Conservation (phyloP, 2,888 invertebrate genomes). For the Cantharis flavilabris region DNA sequence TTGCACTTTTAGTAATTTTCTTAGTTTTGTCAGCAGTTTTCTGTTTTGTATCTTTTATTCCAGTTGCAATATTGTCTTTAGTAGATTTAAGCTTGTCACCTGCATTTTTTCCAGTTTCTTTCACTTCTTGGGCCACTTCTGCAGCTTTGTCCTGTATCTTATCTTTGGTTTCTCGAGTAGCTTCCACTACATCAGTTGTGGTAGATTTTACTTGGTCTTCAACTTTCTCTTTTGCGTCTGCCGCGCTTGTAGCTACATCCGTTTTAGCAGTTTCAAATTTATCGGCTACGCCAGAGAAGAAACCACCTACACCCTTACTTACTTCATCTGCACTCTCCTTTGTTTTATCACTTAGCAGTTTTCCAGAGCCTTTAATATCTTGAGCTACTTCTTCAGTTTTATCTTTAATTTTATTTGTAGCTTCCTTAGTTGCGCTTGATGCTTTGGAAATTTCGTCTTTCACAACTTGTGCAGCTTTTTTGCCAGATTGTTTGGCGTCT, state of each 20-base stretch:
- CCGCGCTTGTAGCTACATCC: neutral
- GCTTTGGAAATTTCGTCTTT: conserved; percentile 14
- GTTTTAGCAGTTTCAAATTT: neutral
- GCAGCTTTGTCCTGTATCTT: conserved; percentile 35
- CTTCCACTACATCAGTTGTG: conserved; percentile 16
- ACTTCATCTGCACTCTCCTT: neutral
- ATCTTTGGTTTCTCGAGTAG: conserved; percentile 27
- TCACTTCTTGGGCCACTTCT: conserved; percentile 30
- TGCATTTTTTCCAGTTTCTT: conserved; percentile 27
- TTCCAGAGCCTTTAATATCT: neutral
- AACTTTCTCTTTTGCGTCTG: conserved; percentile 5
- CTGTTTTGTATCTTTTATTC: neutral
- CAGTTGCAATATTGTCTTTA: neutral
- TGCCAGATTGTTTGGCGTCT: conserved; percentile 4
- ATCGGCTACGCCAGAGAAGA: neutral
- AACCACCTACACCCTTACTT: neutral
- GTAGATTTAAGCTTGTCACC: neutral
- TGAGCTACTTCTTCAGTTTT: conserved; percentile 24
- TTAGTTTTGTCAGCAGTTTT: neutral
- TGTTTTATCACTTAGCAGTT: neutral
- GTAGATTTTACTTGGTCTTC: conserved; percentile 25
- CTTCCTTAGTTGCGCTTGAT: conserved; percentile 34
- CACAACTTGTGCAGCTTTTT: neutral
- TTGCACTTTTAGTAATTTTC: neutral
- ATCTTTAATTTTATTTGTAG: conserved; percentile 28